A percentile compares a stretch with the other conserved stretches of the same genome.
These are phyloP conservation scores for Pseudobourletiella spinata DNA, from an alignment of 1,140 invertebrate genomes.

Conservation along the genomic window DNA sequence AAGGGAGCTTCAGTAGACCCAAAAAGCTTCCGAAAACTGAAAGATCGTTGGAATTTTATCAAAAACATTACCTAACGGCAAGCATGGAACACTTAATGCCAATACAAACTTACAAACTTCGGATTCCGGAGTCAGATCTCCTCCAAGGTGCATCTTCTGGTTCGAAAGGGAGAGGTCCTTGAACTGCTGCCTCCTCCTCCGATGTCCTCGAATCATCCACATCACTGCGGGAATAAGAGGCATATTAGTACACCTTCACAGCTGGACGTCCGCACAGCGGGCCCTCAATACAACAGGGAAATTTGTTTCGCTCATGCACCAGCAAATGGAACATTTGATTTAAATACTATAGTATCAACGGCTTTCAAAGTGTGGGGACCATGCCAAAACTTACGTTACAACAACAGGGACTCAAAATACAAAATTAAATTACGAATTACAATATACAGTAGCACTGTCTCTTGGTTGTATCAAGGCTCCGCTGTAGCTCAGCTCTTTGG, in stretches of 20 bases:
- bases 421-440: too few relatives aligned
- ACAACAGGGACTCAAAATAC: too few relatives aligned
- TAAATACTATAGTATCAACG: too few relatives aligned
- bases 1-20: slow-evolving; percentile 1
- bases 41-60: not conserved
- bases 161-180: slow-evolving; percentile 89
- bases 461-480: too few relatives aligned
- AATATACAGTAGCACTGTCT: too few relatives aligned
- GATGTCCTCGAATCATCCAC: not conserved
- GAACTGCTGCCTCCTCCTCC: slow-evolving; percentile 51
- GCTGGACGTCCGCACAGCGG: not conserved
- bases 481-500: too few relatives aligned
- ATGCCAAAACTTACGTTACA: too few relatives aligned
- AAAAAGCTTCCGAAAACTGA: slow-evolving; percentile 5
- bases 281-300: not conserved
- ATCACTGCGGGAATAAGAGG: not conserved
- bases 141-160: slow-evolving; percentile 92
- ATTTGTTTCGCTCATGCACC: not conserved
- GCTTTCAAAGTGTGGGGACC: too few relatives aligned
- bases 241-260: not conserved
- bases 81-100: not conserved
- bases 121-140: slow-evolving; percentile 67
- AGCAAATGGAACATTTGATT: not conserved
- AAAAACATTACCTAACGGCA: not conserved
- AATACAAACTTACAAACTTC: slow-evolving; percentile 74